Evolutionary conservation across 2,797 vertebrate genomes (phyloP).

Genomic region (Acanthurus lineatus): DNA sequence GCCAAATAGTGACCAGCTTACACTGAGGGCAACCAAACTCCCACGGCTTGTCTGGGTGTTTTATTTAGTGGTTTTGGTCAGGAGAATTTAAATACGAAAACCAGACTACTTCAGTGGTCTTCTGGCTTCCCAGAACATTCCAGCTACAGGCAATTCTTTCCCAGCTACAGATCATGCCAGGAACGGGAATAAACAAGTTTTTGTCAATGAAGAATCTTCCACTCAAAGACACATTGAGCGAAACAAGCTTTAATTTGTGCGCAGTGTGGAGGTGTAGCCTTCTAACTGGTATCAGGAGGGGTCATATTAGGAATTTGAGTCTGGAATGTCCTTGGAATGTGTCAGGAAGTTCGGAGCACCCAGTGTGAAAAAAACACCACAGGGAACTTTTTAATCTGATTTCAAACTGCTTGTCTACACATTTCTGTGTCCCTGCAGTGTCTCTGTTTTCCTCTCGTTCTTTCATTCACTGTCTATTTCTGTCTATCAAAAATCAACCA

Average conservation of each 20-base stretch:
- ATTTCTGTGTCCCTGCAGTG: constrained; percentile 12
- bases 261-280: constrained; percentile 33
- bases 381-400: constrained; percentile 76
- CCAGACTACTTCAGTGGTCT: constrained; percentile 64
- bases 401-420: constrained; percentile 35
- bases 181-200: constrained; percentile 39
- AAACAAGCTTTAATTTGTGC: constrained; percentile 59
- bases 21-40: constrained; percentile 40
- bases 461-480: not conserved
- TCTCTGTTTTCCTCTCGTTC: too few species aligned
- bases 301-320: constrained; percentile 60
- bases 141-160: constrained; percentile 52
- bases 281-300: constrained; percentile 48
- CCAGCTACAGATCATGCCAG: constrained; percentile 49
- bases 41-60: constrained; percentile 46
- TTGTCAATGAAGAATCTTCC: constrained; percentile 46
- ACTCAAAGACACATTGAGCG: constrained; percentile 2
- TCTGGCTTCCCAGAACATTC: constrained; percentile 61
- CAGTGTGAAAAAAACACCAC: constrained; percentile 46
- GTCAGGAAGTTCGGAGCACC: constrained; percentile 63
- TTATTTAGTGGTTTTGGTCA: constrained; percentile 63
- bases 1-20: constrained; percentile 21
- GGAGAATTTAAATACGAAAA: constrained; percentile 62
- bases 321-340: constrained; percentile 77
- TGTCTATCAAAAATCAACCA: not conserved